Percentiles rank a stretch among this genome's conserved stretches.
These are phyloP conservation scores for Centrocercus urophasianus DNA, from an alignment of 2,113 vertebrate species.

Conservation along the genomic window DNA sequence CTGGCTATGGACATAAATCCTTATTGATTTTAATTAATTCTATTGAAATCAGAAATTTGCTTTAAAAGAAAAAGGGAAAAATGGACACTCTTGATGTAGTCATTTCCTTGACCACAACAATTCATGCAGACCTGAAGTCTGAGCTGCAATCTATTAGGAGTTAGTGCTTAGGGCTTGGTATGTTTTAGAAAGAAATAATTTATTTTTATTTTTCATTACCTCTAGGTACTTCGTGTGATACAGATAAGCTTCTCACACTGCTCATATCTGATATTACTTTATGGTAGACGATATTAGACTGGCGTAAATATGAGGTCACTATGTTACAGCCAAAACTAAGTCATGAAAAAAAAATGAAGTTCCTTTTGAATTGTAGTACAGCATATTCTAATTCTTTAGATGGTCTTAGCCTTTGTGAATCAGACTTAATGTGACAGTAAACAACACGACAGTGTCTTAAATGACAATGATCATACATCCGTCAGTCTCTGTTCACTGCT, in stretches of 20 bases:
- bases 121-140: fast-evolving
- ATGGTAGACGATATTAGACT: background rate
- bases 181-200: background rate
- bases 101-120: background rate
- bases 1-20: background rate
- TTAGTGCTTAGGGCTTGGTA: background rate
- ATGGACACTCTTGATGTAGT: background rate
- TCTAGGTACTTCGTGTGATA: background rate
- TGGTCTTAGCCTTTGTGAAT: background rate
- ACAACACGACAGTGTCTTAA: background rate
- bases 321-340: background rate
- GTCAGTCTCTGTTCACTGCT: background rate
- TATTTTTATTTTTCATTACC: background rate
- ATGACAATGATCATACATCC: background rate
- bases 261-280: background rate
- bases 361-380: background rate
- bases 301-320: background rate
- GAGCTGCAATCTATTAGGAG: background rate
- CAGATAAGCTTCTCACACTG: background rate
- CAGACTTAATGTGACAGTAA: background rate
- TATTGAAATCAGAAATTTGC: constrained; percentile 29
- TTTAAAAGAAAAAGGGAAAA: background rate
- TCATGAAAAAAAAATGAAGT: background rate
- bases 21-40: constrained; percentile 16
- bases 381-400: background rate